Evolutionary conservation across 2,888 invertebrate genomes (phyloP), one percentile per base, ranked within the genome.

Genomic region (Leptogaster cylindrica): DNA sequence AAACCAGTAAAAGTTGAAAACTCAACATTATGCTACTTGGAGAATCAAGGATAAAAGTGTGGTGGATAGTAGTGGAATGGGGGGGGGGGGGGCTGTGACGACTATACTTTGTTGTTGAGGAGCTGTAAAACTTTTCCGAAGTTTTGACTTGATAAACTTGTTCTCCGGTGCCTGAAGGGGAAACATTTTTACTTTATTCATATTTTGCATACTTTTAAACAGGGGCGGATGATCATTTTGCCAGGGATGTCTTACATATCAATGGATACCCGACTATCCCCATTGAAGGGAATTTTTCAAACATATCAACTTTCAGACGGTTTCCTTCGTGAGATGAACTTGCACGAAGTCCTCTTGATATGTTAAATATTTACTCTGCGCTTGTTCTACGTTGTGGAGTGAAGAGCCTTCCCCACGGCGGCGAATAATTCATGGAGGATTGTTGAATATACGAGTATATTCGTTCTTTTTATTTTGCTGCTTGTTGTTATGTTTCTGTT

Each of bases 131-230:
- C 55, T 55, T 55, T 55, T 12, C 20, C 36, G 31, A 55, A 39
- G 36, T 55, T 55, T 7, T 55, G 55, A 55, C 55, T 55, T 39
- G 55, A 55, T 39, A 55, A 55, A 55, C 55, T 55, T 55, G 39
- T 55, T 55, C 36, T 36, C 25, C 23, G 23, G n/a, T 36, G 55
- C 55, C 55, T 39, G 39, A 39, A 23, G 55, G 55, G 36, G n/a
- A 25, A 5, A 55, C 33, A 39, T 39, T 55, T 25, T 14, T 28
- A 7, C 18, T 55, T 39, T 39, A 55, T 55, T 55, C 36, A 55
- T 55, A 55, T 55, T 55, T 55, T 55, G 55, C 55, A 55, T 55
- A 55, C 55, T 55, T 55, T 39, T 55, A 55, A 55, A n/a, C n/a
- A 33, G 10, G 36, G 3, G 36, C 55, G 23, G 36, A 55, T 25